A percentile compares a stretch with the other conserved stretches of the same genome.
Evolutionary conservation across 2,113 vertebrate species (phyloP).

Genomic region (Capreolus pygargus): DNA sequence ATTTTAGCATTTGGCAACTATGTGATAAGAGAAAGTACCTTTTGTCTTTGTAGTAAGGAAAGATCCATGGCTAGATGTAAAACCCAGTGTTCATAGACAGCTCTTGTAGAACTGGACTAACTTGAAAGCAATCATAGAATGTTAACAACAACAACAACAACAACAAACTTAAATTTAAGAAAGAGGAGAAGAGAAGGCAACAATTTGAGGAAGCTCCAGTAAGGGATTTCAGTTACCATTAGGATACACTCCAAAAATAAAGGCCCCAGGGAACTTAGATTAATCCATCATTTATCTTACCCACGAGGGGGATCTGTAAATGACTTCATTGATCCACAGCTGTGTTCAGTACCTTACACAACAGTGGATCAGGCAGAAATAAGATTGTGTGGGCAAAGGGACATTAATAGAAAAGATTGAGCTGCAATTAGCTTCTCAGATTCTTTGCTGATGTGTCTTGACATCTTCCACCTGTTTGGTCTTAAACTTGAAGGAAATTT

Average conservation of each 20-base stretch:
- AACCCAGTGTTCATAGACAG: not conserved
- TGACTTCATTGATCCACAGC: slow-evolving; percentile 51
- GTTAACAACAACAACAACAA: not conserved
- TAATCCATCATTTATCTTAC: slow-evolving; percentile 53
- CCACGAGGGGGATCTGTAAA: slow-evolving; percentile 44
- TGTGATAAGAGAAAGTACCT: not conserved
- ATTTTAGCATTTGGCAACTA: not conserved
- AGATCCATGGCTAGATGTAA: not conserved
- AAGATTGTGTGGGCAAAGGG: slow-evolving; percentile 32
- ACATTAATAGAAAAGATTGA: slow-evolving; percentile 3
- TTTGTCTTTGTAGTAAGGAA: not conserved
- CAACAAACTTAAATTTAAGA: not conserved
- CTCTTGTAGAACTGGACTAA: not conserved
- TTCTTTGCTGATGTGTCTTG: not conserved
- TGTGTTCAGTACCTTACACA: slow-evolving; percentile 52
- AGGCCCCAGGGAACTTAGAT: slow-evolving; percentile 19
- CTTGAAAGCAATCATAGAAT: not conserved
- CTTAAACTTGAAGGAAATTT: slow-evolving; percentile 49
- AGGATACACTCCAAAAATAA: slow-evolving; percentile 29
- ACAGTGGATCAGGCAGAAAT: slow-evolving; percentile 46
- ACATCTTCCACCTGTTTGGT: slow-evolving; percentile 46
- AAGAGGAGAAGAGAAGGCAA: not conserved
- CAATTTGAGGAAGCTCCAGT: not conserved
- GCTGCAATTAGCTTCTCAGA: slow-evolving; percentile 37
- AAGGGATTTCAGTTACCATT: slow-evolving; percentile 6